phyloP scores from a whole-genome alignment of 2,797 vertebrate species.

The Melanotaenia boesemani region DNA sequence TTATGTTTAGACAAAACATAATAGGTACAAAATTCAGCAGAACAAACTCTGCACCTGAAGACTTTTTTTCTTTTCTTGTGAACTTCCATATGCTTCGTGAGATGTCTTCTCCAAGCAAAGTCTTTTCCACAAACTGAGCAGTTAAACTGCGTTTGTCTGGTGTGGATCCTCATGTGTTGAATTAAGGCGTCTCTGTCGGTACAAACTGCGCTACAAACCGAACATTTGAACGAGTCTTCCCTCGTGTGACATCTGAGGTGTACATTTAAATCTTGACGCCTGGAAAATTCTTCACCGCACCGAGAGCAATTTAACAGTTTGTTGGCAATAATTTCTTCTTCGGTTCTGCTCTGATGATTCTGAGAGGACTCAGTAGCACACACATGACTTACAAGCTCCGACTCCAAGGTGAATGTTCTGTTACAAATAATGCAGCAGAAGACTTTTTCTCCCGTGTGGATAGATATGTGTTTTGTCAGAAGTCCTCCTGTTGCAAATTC shows the following conservation, averaged over 20 bases:
- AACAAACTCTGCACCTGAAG: constrained; percentile 20
- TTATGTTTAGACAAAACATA: constrained; percentile 31
- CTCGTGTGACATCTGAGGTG: constrained; percentile 18
- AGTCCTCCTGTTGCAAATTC: constrained; percentile 30
- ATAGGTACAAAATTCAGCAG: constrained; percentile 21
- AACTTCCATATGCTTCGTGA: constrained; percentile 45
- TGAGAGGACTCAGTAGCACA: not conserved
- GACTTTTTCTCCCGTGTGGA: constrained; percentile 37
- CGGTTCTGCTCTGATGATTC: not conserved
- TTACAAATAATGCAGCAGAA: constrained; percentile 33
- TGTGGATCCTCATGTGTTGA: constrained; percentile 59
- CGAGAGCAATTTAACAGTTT: constrained; percentile 15
- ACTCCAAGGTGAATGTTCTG: constrained; percentile 6
- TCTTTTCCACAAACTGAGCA: constrained; percentile 45
- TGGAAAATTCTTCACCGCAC: constrained; percentile 21
- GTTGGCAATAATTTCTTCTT: not conserved
- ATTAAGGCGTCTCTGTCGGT: constrained; percentile 32
- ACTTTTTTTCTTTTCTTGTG: constrained; percentile 18
- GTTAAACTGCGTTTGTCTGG: constrained; percentile 37
- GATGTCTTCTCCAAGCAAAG: constrained; percentile 47
- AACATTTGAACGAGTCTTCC: constrained; percentile 29
- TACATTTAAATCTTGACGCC: not conserved
- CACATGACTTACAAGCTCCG: not conserved
- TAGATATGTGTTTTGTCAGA: constrained; percentile 26
- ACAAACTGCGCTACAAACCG: constrained; percentile 38